A percentile compares a stretch with the other conserved stretches of the same genome.
These are phyloP conservation scores for Arenaria interpres DNA, from an alignment of 2,113 vertebrate species.

Conservation along the genomic window DNA sequence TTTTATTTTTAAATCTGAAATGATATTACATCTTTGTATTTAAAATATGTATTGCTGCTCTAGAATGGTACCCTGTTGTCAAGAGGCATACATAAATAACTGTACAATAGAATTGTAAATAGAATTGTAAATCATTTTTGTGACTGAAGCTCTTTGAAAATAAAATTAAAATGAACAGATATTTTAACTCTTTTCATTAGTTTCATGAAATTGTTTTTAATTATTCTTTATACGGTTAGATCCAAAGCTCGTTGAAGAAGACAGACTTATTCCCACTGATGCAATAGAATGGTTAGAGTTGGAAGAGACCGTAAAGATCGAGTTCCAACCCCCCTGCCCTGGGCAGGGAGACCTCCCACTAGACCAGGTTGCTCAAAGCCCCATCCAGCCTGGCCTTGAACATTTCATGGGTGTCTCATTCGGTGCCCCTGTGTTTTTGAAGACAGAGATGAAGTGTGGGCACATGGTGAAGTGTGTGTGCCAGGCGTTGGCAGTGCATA, in stretches of 20 bases:
- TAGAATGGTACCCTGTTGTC: constrained; percentile 82
- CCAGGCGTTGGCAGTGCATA: not conserved
- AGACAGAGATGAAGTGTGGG: not conserved
- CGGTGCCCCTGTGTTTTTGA: not conserved
- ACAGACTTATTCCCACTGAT: not conserved
- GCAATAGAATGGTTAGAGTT: not conserved
- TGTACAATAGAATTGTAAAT: constrained; percentile 80
- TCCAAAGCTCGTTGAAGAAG: not conserved
- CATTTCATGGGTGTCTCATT: not conserved
- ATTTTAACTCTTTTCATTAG: constrained; percentile 31
- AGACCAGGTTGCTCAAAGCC: not conserved
- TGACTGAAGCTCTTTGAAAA: constrained; percentile 78
- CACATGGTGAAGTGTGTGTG: not conserved
- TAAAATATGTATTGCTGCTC: constrained; percentile 78
- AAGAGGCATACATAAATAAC: constrained; percentile 73
- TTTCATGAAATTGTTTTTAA: not conserved
- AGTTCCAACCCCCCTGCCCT: not conserved
- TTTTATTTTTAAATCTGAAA: constrained; percentile 72
- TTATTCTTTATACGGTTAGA: not conserved
- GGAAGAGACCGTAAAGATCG: not conserved
- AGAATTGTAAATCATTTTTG: constrained; percentile 75
- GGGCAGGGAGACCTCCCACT: not conserved
- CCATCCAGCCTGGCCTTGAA: not conserved
- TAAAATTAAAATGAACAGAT: constrained; percentile 70
- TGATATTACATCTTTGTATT: constrained; percentile 75